phyloP scores from a whole-genome alignment of 2,888 invertebrate species.

The Gastracanthus pulcherrimus region DNA sequence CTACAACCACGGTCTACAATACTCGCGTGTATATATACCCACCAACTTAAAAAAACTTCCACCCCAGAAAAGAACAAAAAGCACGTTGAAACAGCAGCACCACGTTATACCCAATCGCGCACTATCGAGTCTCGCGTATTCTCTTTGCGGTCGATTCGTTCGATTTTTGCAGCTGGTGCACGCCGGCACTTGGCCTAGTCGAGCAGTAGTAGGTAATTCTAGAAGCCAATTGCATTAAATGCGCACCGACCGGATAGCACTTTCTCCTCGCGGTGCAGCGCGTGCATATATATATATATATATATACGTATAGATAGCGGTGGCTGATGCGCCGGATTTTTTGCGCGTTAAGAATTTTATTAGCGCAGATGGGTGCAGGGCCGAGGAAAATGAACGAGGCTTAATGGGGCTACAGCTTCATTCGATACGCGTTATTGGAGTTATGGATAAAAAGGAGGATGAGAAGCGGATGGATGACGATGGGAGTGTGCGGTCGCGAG shows the following conservation, averaged over 20 bases:
- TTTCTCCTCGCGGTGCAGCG: slow-evolving; percentile 24
- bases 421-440: neutral
- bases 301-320: neutral
- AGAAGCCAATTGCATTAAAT: slow-evolving; percentile 45
- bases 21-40: no score
- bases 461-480: no score
- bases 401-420: neutral
- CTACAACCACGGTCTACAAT: no score
- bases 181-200: neutral
- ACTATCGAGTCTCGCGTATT: no score
- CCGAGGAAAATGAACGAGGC: neutral
- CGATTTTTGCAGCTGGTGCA: slow-evolving; percentile 20
- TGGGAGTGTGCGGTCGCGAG: no score
- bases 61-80: no score
- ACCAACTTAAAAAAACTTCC: no score
- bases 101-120: neutral
- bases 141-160: slow-evolving; percentile 20
- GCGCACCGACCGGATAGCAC: slow-evolving; percentile 14
- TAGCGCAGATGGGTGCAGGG: no score
- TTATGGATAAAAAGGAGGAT: no score
- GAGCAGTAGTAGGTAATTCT: slow-evolving; percentile 22
- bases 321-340: neutral
- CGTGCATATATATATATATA: neutral
- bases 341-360: neutral
- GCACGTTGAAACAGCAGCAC: no score